phyloP scores from a whole-genome alignment of 2,888 invertebrate species.

The Cheilosia pagana region DNA sequence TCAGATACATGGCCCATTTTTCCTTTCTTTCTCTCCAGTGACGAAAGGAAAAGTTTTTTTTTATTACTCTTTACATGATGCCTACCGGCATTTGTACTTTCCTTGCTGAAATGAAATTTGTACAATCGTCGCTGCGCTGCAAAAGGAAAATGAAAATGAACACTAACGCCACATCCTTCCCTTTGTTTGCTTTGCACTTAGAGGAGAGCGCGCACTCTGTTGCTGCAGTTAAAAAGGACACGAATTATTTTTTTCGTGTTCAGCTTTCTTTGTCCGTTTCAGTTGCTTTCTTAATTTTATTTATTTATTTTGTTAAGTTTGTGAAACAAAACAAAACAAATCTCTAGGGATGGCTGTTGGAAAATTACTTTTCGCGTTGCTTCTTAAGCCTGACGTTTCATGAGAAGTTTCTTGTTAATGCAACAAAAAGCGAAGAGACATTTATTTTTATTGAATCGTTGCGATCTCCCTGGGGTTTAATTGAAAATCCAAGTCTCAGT shows the following conservation, averaged over 20 bases:
- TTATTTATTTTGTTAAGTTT: conserved; percentile 19
- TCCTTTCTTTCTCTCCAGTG: conserved; percentile 8
- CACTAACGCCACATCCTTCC: conserved; percentile 48
- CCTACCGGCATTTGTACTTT: conserved; percentile 58
- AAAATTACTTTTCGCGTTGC: no score
- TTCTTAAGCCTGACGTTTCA: no score
- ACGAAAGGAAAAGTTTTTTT: conserved; percentile 6
- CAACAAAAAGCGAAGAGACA: conserved; percentile 5
- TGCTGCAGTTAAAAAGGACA: conserved; percentile 14
- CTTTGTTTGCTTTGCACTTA: conserved; percentile 52
- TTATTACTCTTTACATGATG: conserved; percentile 10
- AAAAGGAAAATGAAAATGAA: conserved; percentile 35
- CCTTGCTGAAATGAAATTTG: conserved; percentile 50
- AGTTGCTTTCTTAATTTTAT: conserved; percentile 9
- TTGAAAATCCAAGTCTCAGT: conserved; percentile 54
- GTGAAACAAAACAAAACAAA: background rate
- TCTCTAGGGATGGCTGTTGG: background rate
- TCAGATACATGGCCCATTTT: conserved; percentile 15
- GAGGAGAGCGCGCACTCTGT: conserved; percentile 16
- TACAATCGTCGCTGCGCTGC: conserved; percentile 47
- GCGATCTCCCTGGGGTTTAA: conserved; percentile 44
- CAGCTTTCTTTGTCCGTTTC: background rate
- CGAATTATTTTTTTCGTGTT: conserved; percentile 9
- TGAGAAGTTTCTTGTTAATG: background rate
- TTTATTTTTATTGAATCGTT: conserved; percentile 20